Conservation (phyloP, 2,113 vertebrate species). For the Onychorhynchus coronatus region DNA sequence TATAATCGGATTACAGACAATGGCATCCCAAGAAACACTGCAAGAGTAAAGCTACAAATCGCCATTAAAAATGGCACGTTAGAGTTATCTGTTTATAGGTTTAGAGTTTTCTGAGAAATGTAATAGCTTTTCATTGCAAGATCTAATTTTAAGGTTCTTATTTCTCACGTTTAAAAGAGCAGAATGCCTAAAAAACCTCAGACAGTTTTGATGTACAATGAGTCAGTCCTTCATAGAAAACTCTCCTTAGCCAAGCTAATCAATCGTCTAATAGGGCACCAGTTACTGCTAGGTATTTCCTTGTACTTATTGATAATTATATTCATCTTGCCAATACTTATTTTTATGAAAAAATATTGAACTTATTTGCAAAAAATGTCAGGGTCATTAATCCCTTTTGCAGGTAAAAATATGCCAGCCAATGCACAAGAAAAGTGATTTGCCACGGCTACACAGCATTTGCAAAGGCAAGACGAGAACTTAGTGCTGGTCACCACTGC, state of each 20-base stretch:
- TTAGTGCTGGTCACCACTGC: background rate
- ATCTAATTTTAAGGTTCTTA: background rate
- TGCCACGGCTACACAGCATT: background rate
- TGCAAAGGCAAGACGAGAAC: background rate
- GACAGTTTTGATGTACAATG: background rate
- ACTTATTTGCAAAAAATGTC: background rate
- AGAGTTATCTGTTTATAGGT: background rate
- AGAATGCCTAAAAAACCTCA: background rate
- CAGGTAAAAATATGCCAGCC: background rate
- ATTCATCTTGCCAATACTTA: background rate
- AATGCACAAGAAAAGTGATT: background rate
- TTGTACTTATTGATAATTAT: background rate
- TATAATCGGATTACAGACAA: background rate
- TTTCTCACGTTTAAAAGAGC: background rate
- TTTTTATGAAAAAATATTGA: background rate
- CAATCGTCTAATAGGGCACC: background rate
- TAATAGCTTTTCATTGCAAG: background rate
- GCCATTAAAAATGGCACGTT: background rate
- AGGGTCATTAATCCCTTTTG: background rate
- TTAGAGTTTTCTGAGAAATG: background rate
- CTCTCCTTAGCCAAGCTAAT: background rate
- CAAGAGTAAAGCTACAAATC: background rate
- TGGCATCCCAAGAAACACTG: background rate
- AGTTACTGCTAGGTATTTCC: background rate
- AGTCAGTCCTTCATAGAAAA: background rate